phyloP scores from a whole-genome alignment of 2,888 invertebrate species.

The Synergus laeviventris region DNA sequence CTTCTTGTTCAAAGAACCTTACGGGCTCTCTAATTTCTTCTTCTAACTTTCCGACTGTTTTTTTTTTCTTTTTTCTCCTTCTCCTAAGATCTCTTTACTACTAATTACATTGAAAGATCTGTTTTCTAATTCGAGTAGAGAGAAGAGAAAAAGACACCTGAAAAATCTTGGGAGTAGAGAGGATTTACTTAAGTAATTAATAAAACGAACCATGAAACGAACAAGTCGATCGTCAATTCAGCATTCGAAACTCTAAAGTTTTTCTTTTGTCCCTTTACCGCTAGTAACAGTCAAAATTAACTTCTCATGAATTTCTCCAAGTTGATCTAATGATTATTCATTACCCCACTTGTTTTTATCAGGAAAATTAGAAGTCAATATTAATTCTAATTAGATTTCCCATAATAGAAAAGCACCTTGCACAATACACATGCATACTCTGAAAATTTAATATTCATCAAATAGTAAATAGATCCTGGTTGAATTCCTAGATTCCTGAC shows the following conservation, averaged over 20 bases:
- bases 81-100: not conserved
- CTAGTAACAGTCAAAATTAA: not conserved
- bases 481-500: too few species aligned
- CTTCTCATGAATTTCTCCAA: conserved; percentile 8
- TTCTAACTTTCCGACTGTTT: not conserved
- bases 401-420: too few species aligned
- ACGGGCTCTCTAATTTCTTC: conserved; percentile 37
- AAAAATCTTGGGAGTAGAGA: conserved; percentile 37
- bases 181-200: conserved; percentile 48
- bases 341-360: conserved; percentile 44
- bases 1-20: conserved; percentile 59
- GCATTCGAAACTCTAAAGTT: conserved; percentile 48
- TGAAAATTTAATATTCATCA: too few species aligned
- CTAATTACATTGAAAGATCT: conserved; percentile 9
- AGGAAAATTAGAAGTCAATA: conserved; percentile 42
- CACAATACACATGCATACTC: too few species aligned
- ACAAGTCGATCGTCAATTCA: conserved; percentile 53
- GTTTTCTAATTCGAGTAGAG: conserved; percentile 42
- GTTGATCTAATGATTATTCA: conserved; percentile 57
- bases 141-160: conserved; percentile 40
- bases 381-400: too few species aligned
- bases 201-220: conserved; percentile 49
- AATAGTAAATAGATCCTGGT: too few species aligned
- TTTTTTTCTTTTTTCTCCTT: conserved; percentile 41
- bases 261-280: conserved; percentile 11